Evolutionary conservation across 2,113 vertebrate species (phyloP).

Genomic region (Orientallactaga bullata): DNA sequence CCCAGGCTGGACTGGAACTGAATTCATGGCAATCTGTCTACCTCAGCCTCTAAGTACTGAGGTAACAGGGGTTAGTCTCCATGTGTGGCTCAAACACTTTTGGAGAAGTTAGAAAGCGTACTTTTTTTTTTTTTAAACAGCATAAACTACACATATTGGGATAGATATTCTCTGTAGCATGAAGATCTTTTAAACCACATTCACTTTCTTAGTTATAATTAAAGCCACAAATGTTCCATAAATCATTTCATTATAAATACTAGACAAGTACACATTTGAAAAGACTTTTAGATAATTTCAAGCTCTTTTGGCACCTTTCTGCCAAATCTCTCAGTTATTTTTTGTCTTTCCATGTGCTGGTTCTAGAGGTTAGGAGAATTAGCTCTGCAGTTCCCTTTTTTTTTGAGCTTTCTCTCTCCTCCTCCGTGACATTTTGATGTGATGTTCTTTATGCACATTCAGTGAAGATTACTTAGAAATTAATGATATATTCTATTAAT

Average conservation of each 20-base stretch:
- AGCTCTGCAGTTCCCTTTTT: background rate
- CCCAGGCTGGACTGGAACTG: too few relatives aligned
- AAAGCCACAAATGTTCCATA: background rate
- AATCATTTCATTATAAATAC: background rate
- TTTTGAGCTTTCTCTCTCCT: background rate
- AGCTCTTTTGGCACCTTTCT: background rate
- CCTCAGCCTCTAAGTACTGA: too few relatives aligned
- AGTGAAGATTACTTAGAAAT: background rate
- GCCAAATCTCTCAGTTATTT: background rate
- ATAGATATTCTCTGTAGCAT: background rate
- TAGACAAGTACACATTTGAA: background rate
- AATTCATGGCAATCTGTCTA: too few relatives aligned
- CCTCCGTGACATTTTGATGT: background rate
- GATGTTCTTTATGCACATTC: background rate
- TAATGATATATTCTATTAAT: background rate
- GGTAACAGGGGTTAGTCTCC: too few relatives aligned
- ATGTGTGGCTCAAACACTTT: background rate
- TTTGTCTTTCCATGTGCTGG: background rate
- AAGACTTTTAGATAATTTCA: slow-evolving; percentile 12
- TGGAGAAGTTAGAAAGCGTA: background rate
- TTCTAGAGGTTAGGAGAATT: background rate
- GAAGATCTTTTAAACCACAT: background rate
- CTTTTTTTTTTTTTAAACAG: too few relatives aligned
- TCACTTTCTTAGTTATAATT: background rate
- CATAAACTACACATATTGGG: background rate